Conservation (phyloP, 2,888 invertebrate genomes). For the Ectemnius continuus region DNA sequence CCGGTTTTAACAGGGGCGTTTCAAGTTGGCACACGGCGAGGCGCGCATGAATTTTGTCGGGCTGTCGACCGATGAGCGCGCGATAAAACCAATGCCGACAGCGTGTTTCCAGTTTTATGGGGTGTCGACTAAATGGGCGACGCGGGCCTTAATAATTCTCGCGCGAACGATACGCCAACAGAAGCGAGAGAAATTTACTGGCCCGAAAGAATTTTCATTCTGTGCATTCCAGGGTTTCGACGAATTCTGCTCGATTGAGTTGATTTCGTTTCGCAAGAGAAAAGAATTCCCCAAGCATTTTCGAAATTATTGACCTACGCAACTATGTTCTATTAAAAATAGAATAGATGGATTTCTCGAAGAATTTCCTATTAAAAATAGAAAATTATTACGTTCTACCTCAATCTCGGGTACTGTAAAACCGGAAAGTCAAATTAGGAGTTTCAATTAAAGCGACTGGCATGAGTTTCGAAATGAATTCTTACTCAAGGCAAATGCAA, state of each 20-base stretch:
- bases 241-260: constrained; percentile 26
- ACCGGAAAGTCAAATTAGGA: too few relatives aligned
- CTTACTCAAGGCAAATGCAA: too few relatives aligned
- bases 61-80: constrained; percentile 40
- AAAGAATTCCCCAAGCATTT: too few relatives aligned
- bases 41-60: constrained; percentile 39
- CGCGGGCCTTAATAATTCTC: constrained; percentile 52
- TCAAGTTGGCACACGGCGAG: too few relatives aligned
- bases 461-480: too few relatives aligned
- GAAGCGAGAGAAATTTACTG: constrained; percentile 43
- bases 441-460: too few relatives aligned
- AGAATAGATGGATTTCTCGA: too few relatives aligned
- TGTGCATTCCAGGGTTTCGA: constrained; percentile 32
- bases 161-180: constrained; percentile 40
- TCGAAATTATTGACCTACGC: too few relatives aligned
- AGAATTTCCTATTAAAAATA: too few relatives aligned
- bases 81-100: constrained; percentile 60
- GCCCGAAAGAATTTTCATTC: constrained; percentile 29
- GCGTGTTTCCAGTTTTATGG: constrained; percentile 61
- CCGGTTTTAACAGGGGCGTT: too few relatives aligned
- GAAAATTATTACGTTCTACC: too few relatives aligned
- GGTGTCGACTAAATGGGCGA: constrained; percentile 50
- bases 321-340: too few relatives aligned
- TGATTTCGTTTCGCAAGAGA: neutral
- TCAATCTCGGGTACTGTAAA: neutral